phyloP scores from a whole-genome alignment of 2,113 vertebrate genomes.

The Neogale vison region DNA sequence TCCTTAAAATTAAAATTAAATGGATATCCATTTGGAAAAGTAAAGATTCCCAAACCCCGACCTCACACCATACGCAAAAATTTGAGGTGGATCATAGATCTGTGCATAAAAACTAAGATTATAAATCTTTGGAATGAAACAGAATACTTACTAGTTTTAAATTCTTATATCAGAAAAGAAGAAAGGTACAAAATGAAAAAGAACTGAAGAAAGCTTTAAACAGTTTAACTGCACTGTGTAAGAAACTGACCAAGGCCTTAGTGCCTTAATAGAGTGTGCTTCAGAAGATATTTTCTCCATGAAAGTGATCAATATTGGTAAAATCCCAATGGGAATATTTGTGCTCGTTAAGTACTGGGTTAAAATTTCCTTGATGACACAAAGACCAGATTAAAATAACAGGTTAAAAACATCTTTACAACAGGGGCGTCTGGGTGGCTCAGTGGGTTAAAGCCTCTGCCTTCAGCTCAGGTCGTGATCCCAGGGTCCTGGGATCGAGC shows the following conservation, averaged over 20 bases:
- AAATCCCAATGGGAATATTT: not conserved
- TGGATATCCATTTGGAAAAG: not conserved
- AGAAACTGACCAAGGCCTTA: not conserved
- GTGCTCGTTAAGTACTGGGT: conserved; percentile 10
- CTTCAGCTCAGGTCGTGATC: too few relatives aligned
- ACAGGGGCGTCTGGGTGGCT: too few relatives aligned
- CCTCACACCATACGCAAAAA: not conserved
- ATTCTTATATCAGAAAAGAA: not conserved
- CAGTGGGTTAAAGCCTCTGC: too few relatives aligned
- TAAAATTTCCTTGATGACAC: not conserved
- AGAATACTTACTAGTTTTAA: not conserved
- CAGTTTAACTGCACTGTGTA: not conserved
- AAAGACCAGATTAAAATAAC: conserved; percentile 24
- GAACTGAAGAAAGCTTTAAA: not conserved
- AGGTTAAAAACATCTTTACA: not conserved
- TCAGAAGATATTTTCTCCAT: not conserved
- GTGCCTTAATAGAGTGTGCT: not conserved
- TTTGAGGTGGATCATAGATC: not conserved
- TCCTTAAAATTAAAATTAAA: not conserved
- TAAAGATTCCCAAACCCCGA: not conserved
- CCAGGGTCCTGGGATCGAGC: too few relatives aligned
- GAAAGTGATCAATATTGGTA: not conserved
- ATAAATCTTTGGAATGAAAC: not conserved
- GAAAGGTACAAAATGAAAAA: not conserved
- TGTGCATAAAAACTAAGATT: not conserved